Evolutionary conservation across 2,797 vertebrate genomes (phyloP).

Genomic region (Mus caroli): DNA sequence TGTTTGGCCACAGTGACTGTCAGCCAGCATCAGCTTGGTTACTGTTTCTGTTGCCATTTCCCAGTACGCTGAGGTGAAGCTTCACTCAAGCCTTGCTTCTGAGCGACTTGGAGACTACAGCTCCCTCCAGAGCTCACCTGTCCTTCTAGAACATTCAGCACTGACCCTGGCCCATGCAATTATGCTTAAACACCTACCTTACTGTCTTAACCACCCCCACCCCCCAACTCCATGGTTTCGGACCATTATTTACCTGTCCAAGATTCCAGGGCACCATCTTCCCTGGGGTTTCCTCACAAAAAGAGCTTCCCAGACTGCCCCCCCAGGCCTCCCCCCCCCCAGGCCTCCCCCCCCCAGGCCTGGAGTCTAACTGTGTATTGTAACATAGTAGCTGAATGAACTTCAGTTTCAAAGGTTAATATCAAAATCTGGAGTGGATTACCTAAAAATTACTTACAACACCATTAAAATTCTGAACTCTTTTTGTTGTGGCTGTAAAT

Average conservation of each 20-base stretch:
- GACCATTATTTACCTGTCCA: neutral
- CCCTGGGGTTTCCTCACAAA: constrained; percentile 61
- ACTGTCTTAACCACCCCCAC: neutral
- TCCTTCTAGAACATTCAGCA: constrained; percentile 38
- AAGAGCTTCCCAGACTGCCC: constrained; percentile 47
- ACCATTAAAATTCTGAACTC: constrained; percentile 95
- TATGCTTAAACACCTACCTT: neutral
- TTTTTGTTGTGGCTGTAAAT: constrained; percentile 98
- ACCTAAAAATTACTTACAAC: constrained; percentile 98
- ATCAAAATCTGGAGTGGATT: constrained; percentile 95
- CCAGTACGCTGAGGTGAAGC: neutral
- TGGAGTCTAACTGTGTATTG: constrained; percentile 88
- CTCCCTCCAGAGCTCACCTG: neutral
- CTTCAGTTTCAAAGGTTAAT: constrained; percentile 96
- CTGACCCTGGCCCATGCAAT: neutral
- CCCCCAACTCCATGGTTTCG: neutral
- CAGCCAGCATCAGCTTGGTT: neutral
- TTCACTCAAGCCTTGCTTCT: neutral
- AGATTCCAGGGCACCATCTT: neutral
- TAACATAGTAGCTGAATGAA: constrained; percentile 95
- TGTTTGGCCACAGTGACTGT: neutral
- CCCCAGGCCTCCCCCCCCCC: constrained; percentile 56
- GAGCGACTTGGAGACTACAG: neutral
- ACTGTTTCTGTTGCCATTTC: constrained; percentile 19
- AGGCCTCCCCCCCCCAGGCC: constrained; percentile 57